A percentile compares a stretch with the other conserved stretches of the same genome.
Conservation (phyloP, 2,797 vertebrate genomes). For the Fundulus diaphanus region DNA sequence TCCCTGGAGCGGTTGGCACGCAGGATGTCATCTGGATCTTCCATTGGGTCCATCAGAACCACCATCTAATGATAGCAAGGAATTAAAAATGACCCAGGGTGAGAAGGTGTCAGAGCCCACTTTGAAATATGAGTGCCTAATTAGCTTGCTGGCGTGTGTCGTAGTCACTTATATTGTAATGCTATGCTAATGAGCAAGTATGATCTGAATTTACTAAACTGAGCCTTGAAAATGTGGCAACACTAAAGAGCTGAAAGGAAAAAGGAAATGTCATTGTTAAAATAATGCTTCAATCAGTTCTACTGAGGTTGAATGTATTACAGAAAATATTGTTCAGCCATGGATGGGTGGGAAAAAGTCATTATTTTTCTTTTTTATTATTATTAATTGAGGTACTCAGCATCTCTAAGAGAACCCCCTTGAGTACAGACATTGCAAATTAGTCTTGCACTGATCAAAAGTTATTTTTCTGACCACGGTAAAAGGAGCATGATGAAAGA, state of each 20-base stretch:
- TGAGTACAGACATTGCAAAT: background rate
- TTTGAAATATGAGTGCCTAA: background rate
- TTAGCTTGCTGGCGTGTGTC: conserved; percentile 12
- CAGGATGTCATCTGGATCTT: conserved; percentile 88
- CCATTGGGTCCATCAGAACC: conserved; percentile 92
- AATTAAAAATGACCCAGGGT: background rate
- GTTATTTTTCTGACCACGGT: background rate
- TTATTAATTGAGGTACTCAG: background rate
- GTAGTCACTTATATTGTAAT: conserved; percentile 15
- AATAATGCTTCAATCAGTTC: too few relatives aligned
- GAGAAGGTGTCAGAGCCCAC: background rate
- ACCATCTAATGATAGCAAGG: conserved; percentile 82
- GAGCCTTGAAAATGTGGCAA: conserved; percentile 1
- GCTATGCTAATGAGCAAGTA: conserved; percentile 19
- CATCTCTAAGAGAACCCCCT: background rate
- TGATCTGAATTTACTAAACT: background rate
- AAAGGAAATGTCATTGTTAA: too few relatives aligned
- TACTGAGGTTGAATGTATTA: too few relatives aligned
- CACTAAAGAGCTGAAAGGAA: background rate
- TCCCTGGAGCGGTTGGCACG: conserved; percentile 89
- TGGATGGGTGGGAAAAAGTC: too few relatives aligned
- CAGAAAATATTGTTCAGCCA: too few relatives aligned
- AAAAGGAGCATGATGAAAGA: background rate
- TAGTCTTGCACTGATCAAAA: conserved; percentile 1
- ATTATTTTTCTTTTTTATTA: background rate